These are phyloP conservation scores for Caenorhabditis sp. DNA, from an alignment of 2,888 invertebrate species.

Conservation along the genomic window DNA sequence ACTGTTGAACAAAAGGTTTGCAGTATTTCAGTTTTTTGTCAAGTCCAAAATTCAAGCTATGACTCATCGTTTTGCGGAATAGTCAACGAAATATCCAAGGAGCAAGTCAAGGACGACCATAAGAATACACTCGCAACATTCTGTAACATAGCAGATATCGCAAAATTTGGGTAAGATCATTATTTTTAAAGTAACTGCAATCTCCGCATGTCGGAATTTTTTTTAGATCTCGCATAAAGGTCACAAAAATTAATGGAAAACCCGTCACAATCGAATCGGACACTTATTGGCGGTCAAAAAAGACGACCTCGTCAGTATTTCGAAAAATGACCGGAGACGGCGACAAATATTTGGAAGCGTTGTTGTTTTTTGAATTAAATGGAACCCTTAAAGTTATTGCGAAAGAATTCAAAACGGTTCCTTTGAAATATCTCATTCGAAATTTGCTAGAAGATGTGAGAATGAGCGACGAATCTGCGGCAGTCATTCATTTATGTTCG, in stretches of 20 bases:
- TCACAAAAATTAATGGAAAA: neutral
- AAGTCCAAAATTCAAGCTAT: too few species aligned
- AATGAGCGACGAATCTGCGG: neutral
- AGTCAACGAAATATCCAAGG: too few species aligned
- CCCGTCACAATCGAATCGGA: neutral
- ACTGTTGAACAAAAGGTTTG: too few species aligned
- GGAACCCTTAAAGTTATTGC: neutral
- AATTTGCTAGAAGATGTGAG: neutral
- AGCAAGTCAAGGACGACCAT: too few species aligned
- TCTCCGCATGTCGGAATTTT: neutral
- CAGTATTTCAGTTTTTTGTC: too few species aligned
- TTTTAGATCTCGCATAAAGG: neutral
- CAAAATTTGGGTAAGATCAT: neutral
- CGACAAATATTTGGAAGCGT: neutral
- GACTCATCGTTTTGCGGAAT: too few species aligned
- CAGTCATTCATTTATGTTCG: neutral
- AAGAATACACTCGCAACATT: too few species aligned
- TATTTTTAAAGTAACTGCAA: neutral
- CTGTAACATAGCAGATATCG: neutral
- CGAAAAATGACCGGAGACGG: neutral
- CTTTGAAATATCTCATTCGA: neutral
- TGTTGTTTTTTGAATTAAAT: neutral
- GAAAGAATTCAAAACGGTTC: neutral
- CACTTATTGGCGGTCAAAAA: neutral
- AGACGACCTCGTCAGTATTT: neutral